A percentile compares a stretch with the other conserved stretches of the same genome.
phyloP scores from a whole-genome alignment of 1,140 invertebrate genomes.

The Whitmania pigra region DNA sequence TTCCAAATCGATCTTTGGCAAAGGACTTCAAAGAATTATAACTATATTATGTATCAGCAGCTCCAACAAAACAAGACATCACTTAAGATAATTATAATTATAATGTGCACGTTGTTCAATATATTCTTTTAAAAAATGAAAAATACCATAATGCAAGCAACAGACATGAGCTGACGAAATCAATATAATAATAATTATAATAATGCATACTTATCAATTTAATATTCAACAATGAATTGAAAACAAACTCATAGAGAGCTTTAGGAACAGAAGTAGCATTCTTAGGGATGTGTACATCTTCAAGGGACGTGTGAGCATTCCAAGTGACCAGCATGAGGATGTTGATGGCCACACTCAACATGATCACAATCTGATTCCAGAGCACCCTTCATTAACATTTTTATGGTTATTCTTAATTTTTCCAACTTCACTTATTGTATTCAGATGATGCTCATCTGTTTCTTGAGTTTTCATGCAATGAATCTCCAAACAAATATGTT shows the following conservation, averaged over 20 bases:
- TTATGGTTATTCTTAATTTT: too few relatives aligned
- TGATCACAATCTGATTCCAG: slow-evolving; percentile 21
- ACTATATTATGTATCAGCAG: too few relatives aligned
- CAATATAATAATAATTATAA: neutral
- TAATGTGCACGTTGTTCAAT: too few relatives aligned
- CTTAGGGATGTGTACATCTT: slow-evolving; percentile 8
- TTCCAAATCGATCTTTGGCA: neutral
- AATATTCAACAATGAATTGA: neutral
- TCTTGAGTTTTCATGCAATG: too few relatives aligned
- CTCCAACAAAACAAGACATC: too few relatives aligned
- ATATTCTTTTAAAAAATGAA: too few relatives aligned
- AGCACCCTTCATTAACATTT: slow-evolving; percentile 11
- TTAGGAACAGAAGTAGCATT: slow-evolving; percentile 17
- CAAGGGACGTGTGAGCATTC: slow-evolving; percentile 19
- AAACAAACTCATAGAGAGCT: slow-evolving; percentile 9
- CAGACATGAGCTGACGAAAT: too few relatives aligned
- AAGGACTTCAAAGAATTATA: neutral
- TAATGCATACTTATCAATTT: neutral
- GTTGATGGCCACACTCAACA: slow-evolving; percentile 24
- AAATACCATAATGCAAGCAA: too few relatives aligned
- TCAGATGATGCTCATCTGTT: too few relatives aligned
- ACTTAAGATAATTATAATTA: too few relatives aligned
- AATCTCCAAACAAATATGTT: too few relatives aligned
- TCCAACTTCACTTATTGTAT: too few relatives aligned
- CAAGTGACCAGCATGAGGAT: slow-evolving; percentile 20